phyloP scores from a whole-genome alignment of 1,140 invertebrate genomes.

The Zophobas atratus region DNA sequence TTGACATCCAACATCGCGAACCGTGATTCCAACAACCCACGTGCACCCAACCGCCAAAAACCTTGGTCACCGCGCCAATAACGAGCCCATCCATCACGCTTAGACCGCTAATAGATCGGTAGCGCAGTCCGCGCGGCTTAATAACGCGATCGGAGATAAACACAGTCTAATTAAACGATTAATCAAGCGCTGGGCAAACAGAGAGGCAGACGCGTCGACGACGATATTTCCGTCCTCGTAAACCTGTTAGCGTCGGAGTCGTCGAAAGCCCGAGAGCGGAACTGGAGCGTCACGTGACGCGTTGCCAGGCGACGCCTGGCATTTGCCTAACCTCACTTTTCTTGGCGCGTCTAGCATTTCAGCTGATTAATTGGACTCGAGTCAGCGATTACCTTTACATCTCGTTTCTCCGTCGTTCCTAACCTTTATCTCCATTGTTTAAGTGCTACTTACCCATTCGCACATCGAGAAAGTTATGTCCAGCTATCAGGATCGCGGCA shows the following conservation, averaged over 20 bases:
- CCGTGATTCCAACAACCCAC: conserved; percentile 45
- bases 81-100: conserved; percentile 17
- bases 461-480: conserved; percentile 53
- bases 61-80: conserved; percentile 8
- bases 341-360: too few relatives aligned
- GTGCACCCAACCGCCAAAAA: conserved; percentile 30
- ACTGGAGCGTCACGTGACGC: too few relatives aligned
- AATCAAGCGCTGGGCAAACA: background rate
- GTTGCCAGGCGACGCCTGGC: too few relatives aligned
- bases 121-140: conserved; percentile 25
- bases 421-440: conserved; percentile 21
- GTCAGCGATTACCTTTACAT: background rate
- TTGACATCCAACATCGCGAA: conserved; percentile 47
- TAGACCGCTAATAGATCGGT: conserved; percentile 37
- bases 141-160: conserved; percentile 38
- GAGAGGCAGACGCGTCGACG: too few relatives aligned
- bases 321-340: too few relatives aligned
- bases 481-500: conserved; percentile 47
- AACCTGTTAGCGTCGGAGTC: too few relatives aligned
- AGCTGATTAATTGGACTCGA: background rate
- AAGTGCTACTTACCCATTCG: conserved; percentile 39
- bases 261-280: too few relatives aligned
- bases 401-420: background rate
- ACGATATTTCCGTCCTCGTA: too few relatives aligned
- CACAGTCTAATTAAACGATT: conserved; percentile 38